Evolutionary conservation across 2,797 vertebrate genomes (phyloP).

Genomic region (Mionectes olivaceus): DNA sequence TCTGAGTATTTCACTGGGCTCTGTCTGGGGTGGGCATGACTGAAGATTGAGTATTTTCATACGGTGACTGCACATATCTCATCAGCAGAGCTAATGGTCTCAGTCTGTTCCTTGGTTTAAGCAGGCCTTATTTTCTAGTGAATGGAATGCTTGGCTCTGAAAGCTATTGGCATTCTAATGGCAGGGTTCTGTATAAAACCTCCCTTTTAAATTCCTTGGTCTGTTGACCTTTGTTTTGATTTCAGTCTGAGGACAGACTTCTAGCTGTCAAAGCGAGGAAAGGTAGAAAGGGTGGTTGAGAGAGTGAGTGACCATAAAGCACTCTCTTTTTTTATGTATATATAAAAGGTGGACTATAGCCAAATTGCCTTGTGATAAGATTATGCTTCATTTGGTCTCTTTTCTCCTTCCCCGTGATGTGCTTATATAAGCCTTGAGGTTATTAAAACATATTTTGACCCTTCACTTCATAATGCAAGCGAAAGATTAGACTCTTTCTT

Average conservation of each 20-base stretch:
- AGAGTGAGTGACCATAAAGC: neutral
- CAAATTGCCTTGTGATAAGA: conserved; percentile 26
- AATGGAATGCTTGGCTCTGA: neutral
- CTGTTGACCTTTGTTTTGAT: conserved; percentile 24
- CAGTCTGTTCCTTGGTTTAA: neutral
- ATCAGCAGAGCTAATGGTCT: neutral
- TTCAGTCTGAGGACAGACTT: neutral
- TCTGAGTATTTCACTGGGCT: neutral
- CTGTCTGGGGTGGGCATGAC: neutral
- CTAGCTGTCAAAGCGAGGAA: neutral
- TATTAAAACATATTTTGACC: conserved; percentile 53
- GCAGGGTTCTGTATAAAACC: neutral
- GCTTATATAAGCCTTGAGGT: conserved; percentile 40
- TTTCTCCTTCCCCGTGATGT: conserved; percentile 4
- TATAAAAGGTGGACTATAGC: neutral
- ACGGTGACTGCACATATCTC: neutral
- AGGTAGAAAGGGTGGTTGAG: neutral
- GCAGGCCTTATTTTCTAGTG: neutral
- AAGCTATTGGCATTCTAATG: neutral
- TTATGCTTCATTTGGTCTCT: conserved; percentile 44
- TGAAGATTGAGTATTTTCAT: neutral
- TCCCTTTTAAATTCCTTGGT: neutral
- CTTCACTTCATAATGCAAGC: neutral
- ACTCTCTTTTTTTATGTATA: neutral
- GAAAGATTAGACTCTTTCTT: conserved; percentile 9